Evolutionary conservation across 2,113 vertebrate genomes (phyloP).

Genomic region (Capreolus pygargus): DNA sequence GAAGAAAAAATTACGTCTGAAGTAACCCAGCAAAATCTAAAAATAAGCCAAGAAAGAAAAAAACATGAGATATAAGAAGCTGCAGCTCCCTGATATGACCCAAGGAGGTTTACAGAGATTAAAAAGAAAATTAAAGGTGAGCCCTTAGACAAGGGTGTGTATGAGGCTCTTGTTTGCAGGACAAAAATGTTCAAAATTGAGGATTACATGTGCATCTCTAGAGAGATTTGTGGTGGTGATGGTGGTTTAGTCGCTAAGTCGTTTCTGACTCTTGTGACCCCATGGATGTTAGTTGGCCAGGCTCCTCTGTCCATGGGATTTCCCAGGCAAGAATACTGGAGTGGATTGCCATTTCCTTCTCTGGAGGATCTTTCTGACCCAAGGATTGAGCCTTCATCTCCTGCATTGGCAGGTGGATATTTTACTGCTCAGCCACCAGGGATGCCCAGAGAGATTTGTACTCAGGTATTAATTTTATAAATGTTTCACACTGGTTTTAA

Average conservation of each 20-base stretch:
- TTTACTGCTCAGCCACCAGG: background rate
- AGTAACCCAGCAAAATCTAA: background rate
- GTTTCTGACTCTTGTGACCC: background rate
- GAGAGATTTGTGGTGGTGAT: background rate
- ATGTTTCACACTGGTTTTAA: background rate
- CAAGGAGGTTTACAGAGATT: background rate
- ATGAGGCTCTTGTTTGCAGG: background rate
- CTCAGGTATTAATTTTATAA: background rate
- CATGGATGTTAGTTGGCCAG: background rate
- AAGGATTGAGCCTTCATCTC: background rate
- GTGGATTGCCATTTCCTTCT: background rate
- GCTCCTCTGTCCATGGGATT: background rate
- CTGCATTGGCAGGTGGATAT: background rate
- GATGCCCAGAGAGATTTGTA: background rate
- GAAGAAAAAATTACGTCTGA: background rate
- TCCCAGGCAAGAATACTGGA: background rate
- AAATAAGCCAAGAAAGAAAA: slow-evolving; percentile 1
- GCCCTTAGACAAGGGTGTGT: background rate
- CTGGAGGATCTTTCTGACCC: background rate
- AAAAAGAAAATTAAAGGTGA: background rate
- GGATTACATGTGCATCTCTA: background rate
- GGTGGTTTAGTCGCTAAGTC: background rate
- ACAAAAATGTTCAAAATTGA: background rate
- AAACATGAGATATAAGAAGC: background rate
- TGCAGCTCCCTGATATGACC: background rate